Evolutionary conservation across 2,797 vertebrate species (phyloP).

Genomic region (Poeciliopsis turneri): DNA sequence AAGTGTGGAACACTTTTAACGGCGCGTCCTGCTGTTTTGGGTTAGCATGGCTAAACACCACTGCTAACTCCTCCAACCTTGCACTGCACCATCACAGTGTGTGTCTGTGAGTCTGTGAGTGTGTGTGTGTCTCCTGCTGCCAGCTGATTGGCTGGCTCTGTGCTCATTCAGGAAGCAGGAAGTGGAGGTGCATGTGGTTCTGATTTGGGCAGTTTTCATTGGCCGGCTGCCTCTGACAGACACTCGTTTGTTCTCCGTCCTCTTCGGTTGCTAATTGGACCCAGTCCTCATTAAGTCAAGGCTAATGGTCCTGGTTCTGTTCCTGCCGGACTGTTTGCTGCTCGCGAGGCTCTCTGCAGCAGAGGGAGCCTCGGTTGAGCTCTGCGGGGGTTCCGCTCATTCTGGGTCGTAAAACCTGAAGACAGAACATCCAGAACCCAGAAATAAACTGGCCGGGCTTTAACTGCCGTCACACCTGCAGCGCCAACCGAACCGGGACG

Average conservation of each 20-base stretch:
- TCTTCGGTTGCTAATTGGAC: not conserved
- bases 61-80: no score
- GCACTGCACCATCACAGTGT: no score
- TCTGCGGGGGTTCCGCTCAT: not conserved
- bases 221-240: constrained; percentile 62
- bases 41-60: no score
- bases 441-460: not conserved
- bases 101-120: no score
- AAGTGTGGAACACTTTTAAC: no score
- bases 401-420: not conserved
- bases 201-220: constrained; percentile 81
- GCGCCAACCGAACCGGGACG: not conserved
- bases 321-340: not conserved
- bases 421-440: not conserved
- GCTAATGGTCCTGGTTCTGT: not conserved
- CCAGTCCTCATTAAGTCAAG: not conserved
- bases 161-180: constrained; percentile 68
- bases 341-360: not conserved
- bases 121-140: not conserved
- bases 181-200: constrained; percentile 79
- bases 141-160: constrained; percentile 40
- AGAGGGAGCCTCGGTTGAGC: not conserved
- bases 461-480: not conserved
- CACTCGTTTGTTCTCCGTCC: constrained; percentile 25
- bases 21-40: no score